Evolutionary conservation across 2,113 vertebrate species (phyloP).

Genomic region (Australoheros scitulus): DNA sequence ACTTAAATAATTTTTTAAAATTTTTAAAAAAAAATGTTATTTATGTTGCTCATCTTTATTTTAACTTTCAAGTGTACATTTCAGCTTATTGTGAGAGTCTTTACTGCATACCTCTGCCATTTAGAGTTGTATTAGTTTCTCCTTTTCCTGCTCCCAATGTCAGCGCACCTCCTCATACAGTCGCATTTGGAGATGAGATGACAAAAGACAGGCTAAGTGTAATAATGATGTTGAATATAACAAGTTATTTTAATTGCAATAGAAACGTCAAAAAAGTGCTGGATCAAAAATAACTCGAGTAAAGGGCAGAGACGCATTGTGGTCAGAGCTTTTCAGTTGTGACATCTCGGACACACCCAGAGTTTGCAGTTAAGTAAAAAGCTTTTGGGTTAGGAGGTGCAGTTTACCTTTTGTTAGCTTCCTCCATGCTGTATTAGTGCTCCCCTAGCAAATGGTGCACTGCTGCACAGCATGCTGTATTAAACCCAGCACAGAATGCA

Average conservation of each 20-base stretch:
- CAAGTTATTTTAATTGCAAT: background rate
- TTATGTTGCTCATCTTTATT: background rate
- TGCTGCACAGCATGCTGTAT: background rate
- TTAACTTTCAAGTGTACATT: background rate
- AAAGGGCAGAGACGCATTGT: accelerated
- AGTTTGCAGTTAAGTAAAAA: background rate
- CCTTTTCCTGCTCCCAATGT: background rate
- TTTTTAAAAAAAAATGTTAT: background rate
- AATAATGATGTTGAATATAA: too few species aligned
- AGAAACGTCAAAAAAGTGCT: background rate
- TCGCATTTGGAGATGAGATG: background rate
- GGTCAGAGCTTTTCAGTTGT: background rate
- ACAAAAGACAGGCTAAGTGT: background rate
- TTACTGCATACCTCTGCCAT: background rate
- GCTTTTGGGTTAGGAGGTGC: background rate
- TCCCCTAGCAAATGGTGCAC: background rate
- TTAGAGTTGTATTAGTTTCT: background rate
- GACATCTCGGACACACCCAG: background rate
- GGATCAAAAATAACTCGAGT: background rate
- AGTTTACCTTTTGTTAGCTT: background rate
- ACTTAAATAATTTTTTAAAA: too few species aligned
- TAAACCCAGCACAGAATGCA: background rate
- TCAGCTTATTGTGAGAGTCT: background rate
- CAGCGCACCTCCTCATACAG: background rate
- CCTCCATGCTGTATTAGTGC: background rate